Percentiles rank a stretch among this genome's conserved stretches.
Conservation (phyloP, 2,113 vertebrate genomes). For the Perca schrenkii region DNA sequence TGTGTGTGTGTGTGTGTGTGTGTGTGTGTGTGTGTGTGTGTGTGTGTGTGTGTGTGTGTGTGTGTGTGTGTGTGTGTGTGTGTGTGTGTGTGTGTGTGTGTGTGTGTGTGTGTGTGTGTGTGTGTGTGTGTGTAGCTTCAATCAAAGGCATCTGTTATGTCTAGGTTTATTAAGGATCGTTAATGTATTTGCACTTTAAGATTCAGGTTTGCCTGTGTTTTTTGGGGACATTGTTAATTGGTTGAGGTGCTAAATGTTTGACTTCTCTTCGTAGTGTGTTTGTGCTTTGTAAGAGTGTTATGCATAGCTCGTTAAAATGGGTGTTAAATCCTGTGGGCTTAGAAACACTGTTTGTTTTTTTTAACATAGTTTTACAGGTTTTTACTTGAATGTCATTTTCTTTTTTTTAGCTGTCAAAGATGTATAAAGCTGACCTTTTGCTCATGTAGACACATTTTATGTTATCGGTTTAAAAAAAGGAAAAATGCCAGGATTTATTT, state of each 20-base stretch:
- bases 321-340: neutral
- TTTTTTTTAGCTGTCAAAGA: neutral
- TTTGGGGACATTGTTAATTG: neutral
- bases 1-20: no score
- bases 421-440: neutral
- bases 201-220: neutral
- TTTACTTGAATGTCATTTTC: slow-evolving; percentile 1
- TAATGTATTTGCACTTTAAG: slow-evolving; percentile 22
- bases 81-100: no score
- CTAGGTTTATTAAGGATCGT: neutral
- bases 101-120: no score
- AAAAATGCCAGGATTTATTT: no score
- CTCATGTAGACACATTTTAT: neutral
- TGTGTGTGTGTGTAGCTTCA: no score
- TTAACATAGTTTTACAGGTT: neutral
- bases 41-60: no score
- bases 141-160: neutral
- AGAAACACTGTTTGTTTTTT: neutral
- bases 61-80: no score
- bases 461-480: no score
- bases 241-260: neutral
- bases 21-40: no score
- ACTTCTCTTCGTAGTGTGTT: slow-evolving; percentile 1
- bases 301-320: rapidly evolving
- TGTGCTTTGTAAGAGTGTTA: neutral